These are phyloP conservation scores for Mionectes olivaceus DNA, from an alignment of 2,797 vertebrate species.

Conservation along the genomic window DNA sequence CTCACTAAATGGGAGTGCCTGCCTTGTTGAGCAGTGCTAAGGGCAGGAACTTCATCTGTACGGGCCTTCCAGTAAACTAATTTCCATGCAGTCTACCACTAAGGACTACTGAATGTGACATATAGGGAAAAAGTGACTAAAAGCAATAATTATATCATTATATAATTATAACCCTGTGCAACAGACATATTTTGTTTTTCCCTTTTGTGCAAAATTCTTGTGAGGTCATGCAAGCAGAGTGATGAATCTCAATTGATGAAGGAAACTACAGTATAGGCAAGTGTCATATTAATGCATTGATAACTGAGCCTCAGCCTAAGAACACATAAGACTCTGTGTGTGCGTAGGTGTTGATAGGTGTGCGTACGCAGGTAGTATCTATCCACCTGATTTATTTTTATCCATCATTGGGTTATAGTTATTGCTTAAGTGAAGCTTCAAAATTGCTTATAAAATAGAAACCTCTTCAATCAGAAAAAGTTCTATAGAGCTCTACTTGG, in stretches of 20 bases:
- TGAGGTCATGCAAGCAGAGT: neutral
- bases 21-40: neutral
- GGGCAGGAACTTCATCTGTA: neutral
- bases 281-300: neutral
- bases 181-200: neutral
- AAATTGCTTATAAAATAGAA: neutral
- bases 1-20: neutral
- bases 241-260: neutral
- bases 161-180: fast-evolving
- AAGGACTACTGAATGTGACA: neutral
- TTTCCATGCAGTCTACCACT: neutral
- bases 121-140: neutral
- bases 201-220: neutral
- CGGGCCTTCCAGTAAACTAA: neutral
- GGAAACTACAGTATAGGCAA: neutral
- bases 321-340: neutral
- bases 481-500: neutral
- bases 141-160: neutral
- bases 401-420: neutral
- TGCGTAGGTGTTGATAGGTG: neutral
- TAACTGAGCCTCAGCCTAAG: neutral
- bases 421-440: neutral
- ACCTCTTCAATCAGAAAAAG: neutral
- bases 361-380: neutral
- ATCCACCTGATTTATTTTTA: neutral